A percentile compares a stretch with the other conserved stretches of the same genome.
Conservation (phyloP, 2,888 invertebrate species). For the Nebria brevicollis region DNA sequence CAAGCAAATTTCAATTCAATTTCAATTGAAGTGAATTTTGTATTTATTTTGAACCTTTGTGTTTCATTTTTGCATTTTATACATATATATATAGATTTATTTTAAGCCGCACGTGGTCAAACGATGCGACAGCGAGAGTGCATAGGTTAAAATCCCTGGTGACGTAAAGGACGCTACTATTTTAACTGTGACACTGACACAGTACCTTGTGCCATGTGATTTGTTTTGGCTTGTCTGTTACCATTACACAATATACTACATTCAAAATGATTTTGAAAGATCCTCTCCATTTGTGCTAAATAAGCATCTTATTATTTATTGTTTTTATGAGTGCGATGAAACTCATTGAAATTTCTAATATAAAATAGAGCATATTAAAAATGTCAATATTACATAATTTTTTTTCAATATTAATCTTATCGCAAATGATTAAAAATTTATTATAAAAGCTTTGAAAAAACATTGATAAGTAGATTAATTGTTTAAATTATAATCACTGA, state of each 20-base stretch:
- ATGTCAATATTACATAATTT: background rate
- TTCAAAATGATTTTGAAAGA: background rate
- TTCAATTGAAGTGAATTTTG: background rate
- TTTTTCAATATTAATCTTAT: background rate
- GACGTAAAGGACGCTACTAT: slow-evolving; percentile 23
- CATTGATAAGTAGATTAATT: background rate
- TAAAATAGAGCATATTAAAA: background rate
- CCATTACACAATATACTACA: slow-evolving; percentile 9
- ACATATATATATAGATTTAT: background rate
- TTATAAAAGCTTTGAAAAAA: background rate
- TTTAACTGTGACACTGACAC: slow-evolving; percentile 44
- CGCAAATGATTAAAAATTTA: background rate
- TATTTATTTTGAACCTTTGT: background rate
- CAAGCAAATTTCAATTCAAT: background rate
- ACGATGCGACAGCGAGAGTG: background rate
- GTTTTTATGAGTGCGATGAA: too few relatives aligned
- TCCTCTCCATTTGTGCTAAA: too few relatives aligned
- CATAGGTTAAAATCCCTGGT: slow-evolving; percentile 12
- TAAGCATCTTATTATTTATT: too few relatives aligned
- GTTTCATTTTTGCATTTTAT: background rate
- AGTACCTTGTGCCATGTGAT: slow-evolving; percentile 28
- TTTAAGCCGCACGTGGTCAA: background rate
- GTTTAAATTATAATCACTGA: background rate
- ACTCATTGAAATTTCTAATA: too few relatives aligned
- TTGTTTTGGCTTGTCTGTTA: background rate